phyloP scores from a whole-genome alignment of 2,797 vertebrate genomes.

The Masticophis lateralis region DNA sequence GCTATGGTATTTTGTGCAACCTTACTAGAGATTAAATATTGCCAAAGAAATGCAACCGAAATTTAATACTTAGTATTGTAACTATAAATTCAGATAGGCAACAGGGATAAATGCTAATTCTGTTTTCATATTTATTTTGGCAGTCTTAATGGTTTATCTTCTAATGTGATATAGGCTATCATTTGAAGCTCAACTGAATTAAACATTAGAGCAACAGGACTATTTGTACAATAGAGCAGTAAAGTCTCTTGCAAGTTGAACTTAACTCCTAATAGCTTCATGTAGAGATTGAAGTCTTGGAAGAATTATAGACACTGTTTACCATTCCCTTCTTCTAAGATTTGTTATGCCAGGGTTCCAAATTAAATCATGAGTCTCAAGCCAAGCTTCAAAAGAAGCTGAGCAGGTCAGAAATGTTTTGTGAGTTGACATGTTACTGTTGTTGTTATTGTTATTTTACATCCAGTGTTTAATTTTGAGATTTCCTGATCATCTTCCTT shows the following conservation, averaged over 20 bases:
- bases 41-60: not conserved
- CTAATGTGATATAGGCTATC: not conserved
- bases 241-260: not conserved
- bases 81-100: no score
- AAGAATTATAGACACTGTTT: not conserved
- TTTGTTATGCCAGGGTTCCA: no score
- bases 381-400: no score
- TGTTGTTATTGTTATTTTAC: not conserved
- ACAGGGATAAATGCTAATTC: not conserved
- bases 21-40: not conserved
- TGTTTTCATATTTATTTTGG: not conserved
- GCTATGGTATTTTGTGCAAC: not conserved
- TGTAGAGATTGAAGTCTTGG: not conserved
- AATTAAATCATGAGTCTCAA: no score
- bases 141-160: not conserved
- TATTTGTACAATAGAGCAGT: not conserved
- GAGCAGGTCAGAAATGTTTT: no score
- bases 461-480: not conserved
- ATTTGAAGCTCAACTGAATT: not conserved
- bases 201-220: not conserved
- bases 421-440: no score
- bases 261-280: not conserved
- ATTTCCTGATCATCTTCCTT: not conserved
- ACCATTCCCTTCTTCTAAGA: not conserved
- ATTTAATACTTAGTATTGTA: not conserved